Base-by-base conservation (phyloP, 35 echinoderm and acorn worm genomes). In the Holothuria glaberrima region DNA sequence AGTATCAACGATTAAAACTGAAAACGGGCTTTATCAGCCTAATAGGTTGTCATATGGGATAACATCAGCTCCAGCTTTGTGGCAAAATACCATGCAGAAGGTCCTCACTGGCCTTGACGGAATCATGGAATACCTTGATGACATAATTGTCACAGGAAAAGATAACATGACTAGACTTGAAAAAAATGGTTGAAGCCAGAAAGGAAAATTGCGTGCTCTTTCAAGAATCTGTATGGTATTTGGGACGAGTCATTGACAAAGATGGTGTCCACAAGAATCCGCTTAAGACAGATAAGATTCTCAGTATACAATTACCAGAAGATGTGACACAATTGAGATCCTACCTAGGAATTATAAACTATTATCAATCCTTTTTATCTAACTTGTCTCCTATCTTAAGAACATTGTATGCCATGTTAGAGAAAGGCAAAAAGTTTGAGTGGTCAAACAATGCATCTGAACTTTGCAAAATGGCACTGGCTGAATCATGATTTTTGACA, bases 11-110 rank as follows among this genome's bases (percentile, higher is more conserved):
- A 58, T 90, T 38, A 80, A 60, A 21, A 82, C 89, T 66, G 71
- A 90, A 7, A 90, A 90, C 34, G 74, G 89, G 50, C 63, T 82
- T 9, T 90, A 32, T n/a, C 89, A 81, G 34, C 74, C 31, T 57
- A 68, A 90, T 32, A 22, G 75, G 0, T 52, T 82, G n/a, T 27
- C 71, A 12, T 88, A 68, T 63, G 88, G 88, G 18, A 90, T 90
- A 26, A 90, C 88, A 21, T 61, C 71, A 24, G 89, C 74, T 7
- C 76, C 73, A 48, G n/a, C 72, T 17, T 59, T 90, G 38, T 82
- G 89, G 58, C 73, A 90, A 65, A 79, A 90, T 32, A 66, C 89
- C 18, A 90, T 81, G 26, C 48, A 82, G 33, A 57, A 82, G 34
- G 62, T 90, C 20, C 33, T 90, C 1, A 77, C 38, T 9, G 75